phyloP scores from a whole-genome alignment of 30 jellyfish, hydroid and myxozoan genomes.

The Cassiopea andromeda region DNA sequence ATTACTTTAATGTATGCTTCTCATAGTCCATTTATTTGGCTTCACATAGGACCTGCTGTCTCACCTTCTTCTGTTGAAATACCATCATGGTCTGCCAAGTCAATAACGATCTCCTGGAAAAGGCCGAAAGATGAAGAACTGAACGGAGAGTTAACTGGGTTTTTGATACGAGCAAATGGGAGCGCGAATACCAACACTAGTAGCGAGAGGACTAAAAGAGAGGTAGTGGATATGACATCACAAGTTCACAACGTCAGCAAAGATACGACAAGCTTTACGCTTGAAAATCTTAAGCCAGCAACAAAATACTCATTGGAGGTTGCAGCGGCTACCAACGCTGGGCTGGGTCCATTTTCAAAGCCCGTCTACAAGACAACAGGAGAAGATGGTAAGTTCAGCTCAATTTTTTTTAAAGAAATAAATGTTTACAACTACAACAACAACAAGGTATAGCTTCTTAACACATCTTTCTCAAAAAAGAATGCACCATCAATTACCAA shows the following conservation, averaged over 20 bases:
- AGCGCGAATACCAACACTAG: not conserved
- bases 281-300: conserved; percentile 75
- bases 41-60: conserved; percentile 38
- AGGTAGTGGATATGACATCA: conserved; percentile 3
- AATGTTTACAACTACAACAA: no score
- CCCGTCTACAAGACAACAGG: conserved; percentile 58
- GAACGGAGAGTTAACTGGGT: conserved; percentile 61
- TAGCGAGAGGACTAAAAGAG: conserved; percentile 34
- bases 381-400: conserved; percentile 50
- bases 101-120: conserved; percentile 52
- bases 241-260: conserved; percentile 19
- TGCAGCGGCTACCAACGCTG: conserved; percentile 64
- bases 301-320: conserved; percentile 67
- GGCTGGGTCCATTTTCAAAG: conserved; percentile 77
- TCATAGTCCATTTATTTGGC: not conserved
- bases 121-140: conserved; percentile 48
- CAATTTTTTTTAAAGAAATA: no score
- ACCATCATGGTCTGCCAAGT: conserved; percentile 68
- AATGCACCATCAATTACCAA: no score
- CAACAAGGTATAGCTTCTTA: no score
- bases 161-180: conserved; percentile 32
- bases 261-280: conserved; percentile 33
- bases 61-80: conserved; percentile 49
- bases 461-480: no score
- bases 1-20: no score